These are phyloP conservation scores for Mythimna ferrago DNA, from an alignment of 2,888 invertebrate species.

Conservation along the genomic window DNA sequence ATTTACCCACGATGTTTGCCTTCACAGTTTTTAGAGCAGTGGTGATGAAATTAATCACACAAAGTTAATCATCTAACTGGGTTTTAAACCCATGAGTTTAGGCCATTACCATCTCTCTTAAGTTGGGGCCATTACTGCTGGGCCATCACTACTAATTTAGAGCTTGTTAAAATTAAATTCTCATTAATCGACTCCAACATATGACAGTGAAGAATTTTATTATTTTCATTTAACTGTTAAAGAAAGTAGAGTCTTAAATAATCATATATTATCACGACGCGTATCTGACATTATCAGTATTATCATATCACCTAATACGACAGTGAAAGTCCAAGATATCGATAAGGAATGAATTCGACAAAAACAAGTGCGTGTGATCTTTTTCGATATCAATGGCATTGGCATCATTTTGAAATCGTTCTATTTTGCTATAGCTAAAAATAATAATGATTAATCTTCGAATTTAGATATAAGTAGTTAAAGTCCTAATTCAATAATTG, in stretches of 20 bases:
- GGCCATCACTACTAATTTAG: too few relatives aligned
- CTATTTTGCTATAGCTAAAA: not conserved
- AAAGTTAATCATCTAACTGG: too few relatives aligned
- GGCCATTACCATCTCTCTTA: too few relatives aligned
- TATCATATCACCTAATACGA: constrained; percentile 45
- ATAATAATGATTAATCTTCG: not conserved
- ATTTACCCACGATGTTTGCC: too few relatives aligned
- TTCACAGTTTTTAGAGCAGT: too few relatives aligned
- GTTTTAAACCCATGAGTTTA: too few relatives aligned
- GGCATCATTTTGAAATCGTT: constrained; percentile 29
- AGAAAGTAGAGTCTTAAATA: constrained; percentile 31
- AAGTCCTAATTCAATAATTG: too few relatives aligned
- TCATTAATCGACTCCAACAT: not conserved
- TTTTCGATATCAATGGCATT: constrained; percentile 38
- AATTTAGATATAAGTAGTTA: too few relatives aligned
- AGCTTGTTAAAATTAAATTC: not conserved
- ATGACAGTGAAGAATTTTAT: not conserved
- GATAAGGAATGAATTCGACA: constrained; percentile 42
- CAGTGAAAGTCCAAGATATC: constrained; percentile 49
- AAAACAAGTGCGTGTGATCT: constrained; percentile 20
- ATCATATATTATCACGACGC: constrained; percentile 24
- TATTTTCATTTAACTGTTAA: not conserved
- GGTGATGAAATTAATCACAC: too few relatives aligned
- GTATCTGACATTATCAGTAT: constrained; percentile 49
- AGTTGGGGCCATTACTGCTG: too few relatives aligned